Base-by-base conservation (phyloP, 2,797 vertebrate species). In the Allobates femoralis region DNA sequence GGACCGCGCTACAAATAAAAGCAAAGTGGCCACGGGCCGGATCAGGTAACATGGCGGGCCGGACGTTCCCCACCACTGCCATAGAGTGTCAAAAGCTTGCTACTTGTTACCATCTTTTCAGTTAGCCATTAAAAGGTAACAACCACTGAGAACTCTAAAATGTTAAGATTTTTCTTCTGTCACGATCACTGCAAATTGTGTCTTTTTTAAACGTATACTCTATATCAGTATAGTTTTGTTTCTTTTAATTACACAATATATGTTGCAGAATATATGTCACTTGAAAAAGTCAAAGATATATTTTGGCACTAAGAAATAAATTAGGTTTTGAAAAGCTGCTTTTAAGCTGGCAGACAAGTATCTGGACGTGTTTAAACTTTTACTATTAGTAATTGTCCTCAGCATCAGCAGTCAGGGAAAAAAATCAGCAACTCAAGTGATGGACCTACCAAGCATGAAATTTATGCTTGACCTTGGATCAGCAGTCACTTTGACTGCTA, bases 391-490 rank as follows among this genome's bases (percentile, higher is more conserved):
- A 83, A 74, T 74, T 83, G 55, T 83, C 37, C 81, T 83, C 53
- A 32, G 67, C 66, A 83, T 83, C 81, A 83, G 81, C 81, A 75
- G 81, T 83, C 41, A 75, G 69, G 67, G 7, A 21, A 37, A 82
- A 82, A 74, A 75, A 55, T 74, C 69, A 83, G 81, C 69, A 75
- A 83, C 67, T 74, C 71, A 58, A 83, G 81, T 75, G 81, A 83
- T 75, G 81, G 67, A 83, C 32, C 53, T 58, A 83, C 71, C 81
- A 83, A 83, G 81, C 81, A 62, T 83, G 81, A 83, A 83, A 83
- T 83, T 75, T 83, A 83, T 83, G 67, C 81, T 28, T 83, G 67
- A 74, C 81, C 81, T 83, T 83, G 81, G 67, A 60, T 83, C 81
- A 83, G 69, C 81, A 83, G 69, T 41, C 67, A 83, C 67, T 75